These are phyloP conservation scores for Lasius fuliginosus DNA, from an alignment of 2,888 invertebrate genomes.

Conservation along the genomic window DNA sequence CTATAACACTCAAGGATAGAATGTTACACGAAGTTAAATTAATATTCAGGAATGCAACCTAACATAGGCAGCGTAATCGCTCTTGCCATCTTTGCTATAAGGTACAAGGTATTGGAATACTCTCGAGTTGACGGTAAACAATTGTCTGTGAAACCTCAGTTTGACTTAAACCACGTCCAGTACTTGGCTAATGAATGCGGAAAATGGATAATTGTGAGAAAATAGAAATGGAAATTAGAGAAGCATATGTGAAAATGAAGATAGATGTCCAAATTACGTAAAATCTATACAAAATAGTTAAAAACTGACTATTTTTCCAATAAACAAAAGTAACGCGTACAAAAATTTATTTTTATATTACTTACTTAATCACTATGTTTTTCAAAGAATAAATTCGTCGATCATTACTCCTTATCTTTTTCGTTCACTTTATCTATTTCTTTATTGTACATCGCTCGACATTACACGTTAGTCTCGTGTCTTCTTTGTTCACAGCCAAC, in stretches of 20 bases:
- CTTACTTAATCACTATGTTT: neutral
- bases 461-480: slow-evolving; percentile 36
- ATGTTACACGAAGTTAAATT: slow-evolving; percentile 27
- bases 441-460: neutral
- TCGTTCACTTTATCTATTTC: neutral
- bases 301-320: neutral
- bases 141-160: slow-evolving; percentile 50
- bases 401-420: neutral
- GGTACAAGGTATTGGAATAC: slow-evolving; percentile 24
- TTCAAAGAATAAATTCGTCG: neutral
- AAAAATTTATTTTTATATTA: neutral
- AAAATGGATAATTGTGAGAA: slow-evolving; percentile 32
- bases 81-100: neutral
- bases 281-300: neutral
- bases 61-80: neutral
- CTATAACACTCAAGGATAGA: neutral
- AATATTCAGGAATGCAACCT: slow-evolving; percentile 26
- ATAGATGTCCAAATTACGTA: neutral
- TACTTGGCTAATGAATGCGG: slow-evolving; percentile 8
- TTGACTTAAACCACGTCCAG: slow-evolving; percentile 39
- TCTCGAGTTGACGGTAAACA: slow-evolving; percentile 43
- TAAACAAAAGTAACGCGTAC: neutral
- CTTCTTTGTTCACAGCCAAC: slow-evolving; percentile 10
- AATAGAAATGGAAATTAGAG: neutral
- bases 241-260: neutral